A percentile compares a stretch with the other conserved stretches of the same genome.
Conservation (phyloP, 1,140 invertebrate species). For the Zaprionus africanus region DNA sequence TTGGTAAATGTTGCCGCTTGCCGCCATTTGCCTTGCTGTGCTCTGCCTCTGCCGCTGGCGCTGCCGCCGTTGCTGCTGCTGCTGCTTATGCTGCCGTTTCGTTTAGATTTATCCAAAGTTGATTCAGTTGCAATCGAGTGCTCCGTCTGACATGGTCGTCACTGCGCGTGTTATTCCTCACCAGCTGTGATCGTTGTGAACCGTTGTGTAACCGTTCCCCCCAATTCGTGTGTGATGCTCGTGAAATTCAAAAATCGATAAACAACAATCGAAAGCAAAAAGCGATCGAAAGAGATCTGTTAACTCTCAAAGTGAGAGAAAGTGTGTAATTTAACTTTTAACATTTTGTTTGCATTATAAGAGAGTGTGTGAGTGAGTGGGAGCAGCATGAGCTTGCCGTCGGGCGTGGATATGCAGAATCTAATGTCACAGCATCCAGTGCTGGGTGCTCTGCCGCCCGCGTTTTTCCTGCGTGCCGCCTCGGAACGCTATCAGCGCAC, state of each 20-base stretch:
- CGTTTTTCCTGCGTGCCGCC: conserved; percentile 92
- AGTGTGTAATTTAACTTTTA: background rate
- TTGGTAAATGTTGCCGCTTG: conserved; percentile 83
- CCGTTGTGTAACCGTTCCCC: background rate
- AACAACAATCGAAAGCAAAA: conserved; percentile 15
- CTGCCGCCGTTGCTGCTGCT: conserved; percentile 23
- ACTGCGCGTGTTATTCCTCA: conserved; percentile 36
- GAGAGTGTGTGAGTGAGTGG: conserved; percentile 30
- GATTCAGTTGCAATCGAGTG: conserved; percentile 84
- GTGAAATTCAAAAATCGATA: conserved; percentile 18
- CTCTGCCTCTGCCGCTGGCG: conserved; percentile 27
- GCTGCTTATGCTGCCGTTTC: conserved; percentile 30
- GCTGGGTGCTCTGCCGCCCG: conserved; percentile 90
- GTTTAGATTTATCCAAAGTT: conserved; percentile 68
- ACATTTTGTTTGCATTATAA: background rate
- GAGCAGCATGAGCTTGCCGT: conserved; percentile 89
- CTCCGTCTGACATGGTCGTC: conserved; percentile 77
- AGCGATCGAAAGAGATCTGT: background rate
- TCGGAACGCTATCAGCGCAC: conserved; percentile 97
- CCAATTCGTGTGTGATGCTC: conserved; percentile 20
- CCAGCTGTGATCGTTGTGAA: conserved; percentile 5
- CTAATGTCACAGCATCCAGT: conserved; percentile 94
- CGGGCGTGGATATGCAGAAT: conserved; percentile 92
- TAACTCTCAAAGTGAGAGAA: conserved; percentile 8
- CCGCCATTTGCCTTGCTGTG: conserved; percentile 69